These are phyloP conservation scores for Hippasteria phrygiana DNA, from an alignment of 53 echinoderm and acorn worm species.

Conservation along the genomic window DNA sequence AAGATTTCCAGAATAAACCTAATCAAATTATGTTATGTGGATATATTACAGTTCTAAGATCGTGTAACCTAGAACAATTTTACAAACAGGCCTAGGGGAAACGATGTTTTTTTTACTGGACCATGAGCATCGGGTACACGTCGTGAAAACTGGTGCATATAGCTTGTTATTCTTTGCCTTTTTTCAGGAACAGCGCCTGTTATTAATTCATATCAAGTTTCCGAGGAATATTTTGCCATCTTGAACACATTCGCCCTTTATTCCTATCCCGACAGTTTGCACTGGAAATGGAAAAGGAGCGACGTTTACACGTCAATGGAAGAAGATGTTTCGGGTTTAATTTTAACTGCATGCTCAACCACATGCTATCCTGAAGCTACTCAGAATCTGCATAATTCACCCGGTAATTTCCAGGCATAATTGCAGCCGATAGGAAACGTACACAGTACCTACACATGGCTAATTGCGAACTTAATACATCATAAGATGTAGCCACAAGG, in stretches of 20 bases:
- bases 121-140: no score
- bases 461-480: constrained; percentile 66
- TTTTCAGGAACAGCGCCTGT: no score
- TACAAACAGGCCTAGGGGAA: no score
- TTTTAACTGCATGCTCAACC: constrained; percentile 31
- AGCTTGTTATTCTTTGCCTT: no score
- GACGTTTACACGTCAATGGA: constrained; percentile 40
- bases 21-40: not conserved
- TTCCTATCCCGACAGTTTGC: not conserved
- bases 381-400: constrained; percentile 13
- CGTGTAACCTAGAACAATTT: no score
- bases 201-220: constrained; percentile 33
- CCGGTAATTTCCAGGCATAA: constrained; percentile 46
- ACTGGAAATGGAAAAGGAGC: constrained; percentile 6
- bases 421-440: constrained; percentile 51
- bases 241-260: not conserved
- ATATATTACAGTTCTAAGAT: not conserved
- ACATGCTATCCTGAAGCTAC: constrained; percentile 13
- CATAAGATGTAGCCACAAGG: constrained; percentile 39
- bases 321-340: constrained; percentile 22
- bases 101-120: no score
- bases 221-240: constrained; percentile 12
- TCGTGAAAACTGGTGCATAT: no score
- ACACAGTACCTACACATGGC: constrained; percentile 37
- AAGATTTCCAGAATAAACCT: no score